Evolutionary conservation across 2,113 vertebrate genomes (phyloP), one percentile per base, ranked within the genome.

Genomic region (Lepisosteus osseus): DNA sequence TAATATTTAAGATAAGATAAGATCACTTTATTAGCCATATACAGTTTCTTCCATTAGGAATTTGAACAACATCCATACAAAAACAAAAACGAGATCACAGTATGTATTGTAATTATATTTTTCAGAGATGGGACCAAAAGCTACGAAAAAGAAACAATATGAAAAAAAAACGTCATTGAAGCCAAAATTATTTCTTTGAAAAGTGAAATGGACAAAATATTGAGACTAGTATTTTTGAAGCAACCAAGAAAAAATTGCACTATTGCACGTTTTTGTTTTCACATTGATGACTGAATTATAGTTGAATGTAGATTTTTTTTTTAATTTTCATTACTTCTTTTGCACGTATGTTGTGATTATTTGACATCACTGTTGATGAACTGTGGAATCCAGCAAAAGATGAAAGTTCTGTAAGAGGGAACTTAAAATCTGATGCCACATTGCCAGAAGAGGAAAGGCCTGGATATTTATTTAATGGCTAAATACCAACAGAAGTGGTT

Each of bases 221-320:
- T 79, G 69, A 82, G 84, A 86, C 82, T 84, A 84, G 85, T 82
- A 29, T 77, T 85, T 78, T 79, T 84, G 88, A 81, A 90, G 86
- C 88, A 86, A 86, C 86, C 78, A 88, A 89, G 83, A 85, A 90
- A 85, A 88, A 92, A 94, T 95, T 94, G 94, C 94, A 95, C 93
- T 92, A 95, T 94, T 94, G 92, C 91, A 93, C 90, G 83, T 90
- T 77, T 51, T 81, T 86, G 86, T 87, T 86, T 87, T 90, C 85
- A 88, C 89, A 85, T 93, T 93, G 92, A 92, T 51, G 89, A 73
- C 64, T 71, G 78, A 79, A 75, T 82, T 86, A 77, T 90, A 84
- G 89, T 86, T 85, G 83, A 86, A 80, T 78, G 79, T 87, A 85
- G 86, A 78, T 71, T 66, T 6, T 76, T 74, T 86, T 55, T 82